Conservation (phyloP, 2,113 vertebrate genomes). For the Psammodynastes pulverulentus region DNA sequence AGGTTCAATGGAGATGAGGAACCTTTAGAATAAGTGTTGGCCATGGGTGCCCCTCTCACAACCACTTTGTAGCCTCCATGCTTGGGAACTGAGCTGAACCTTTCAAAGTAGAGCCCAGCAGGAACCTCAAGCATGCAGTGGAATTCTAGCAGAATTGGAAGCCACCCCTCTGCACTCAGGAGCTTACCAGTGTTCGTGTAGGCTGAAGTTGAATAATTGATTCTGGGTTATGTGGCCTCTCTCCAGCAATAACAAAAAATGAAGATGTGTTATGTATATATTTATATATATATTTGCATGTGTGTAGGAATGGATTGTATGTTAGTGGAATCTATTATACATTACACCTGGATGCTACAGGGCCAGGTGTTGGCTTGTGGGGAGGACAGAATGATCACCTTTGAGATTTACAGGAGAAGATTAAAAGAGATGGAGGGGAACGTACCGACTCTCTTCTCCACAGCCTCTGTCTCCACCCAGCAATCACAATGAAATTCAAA, state of each 20-base stretch:
- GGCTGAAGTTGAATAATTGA: not conserved
- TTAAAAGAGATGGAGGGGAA: not conserved
- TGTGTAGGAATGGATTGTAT: not conserved
- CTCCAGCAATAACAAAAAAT: not conserved
- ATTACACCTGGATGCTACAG: slow-evolving; percentile 26
- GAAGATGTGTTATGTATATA: not conserved
- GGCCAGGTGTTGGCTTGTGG: not conserved
- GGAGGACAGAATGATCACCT: not conserved
- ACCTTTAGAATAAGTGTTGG: slow-evolving; percentile 11
- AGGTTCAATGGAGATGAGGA: not conserved
- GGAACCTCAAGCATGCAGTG: not conserved
- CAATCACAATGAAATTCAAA: slow-evolving; percentile 27
- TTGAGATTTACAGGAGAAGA: not conserved
- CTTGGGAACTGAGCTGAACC: not conserved
- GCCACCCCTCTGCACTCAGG: slow-evolving; percentile 14
- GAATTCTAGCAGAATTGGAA: not conserved
- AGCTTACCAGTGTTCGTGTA: not conserved
- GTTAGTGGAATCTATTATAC: not conserved
- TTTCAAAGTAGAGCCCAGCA: slow-evolving; percentile 16
- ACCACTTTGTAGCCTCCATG: not conserved
- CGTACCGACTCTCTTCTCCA: slow-evolving; percentile 10
- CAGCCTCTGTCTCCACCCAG: slow-evolving; percentile 1
- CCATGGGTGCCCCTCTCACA: not conserved
- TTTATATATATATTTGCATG: not conserved
- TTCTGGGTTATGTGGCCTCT: slow-evolving; percentile 18